phyloP scores from a whole-genome alignment of 2,888 invertebrate genomes.

The Brachyptera risi region DNA sequence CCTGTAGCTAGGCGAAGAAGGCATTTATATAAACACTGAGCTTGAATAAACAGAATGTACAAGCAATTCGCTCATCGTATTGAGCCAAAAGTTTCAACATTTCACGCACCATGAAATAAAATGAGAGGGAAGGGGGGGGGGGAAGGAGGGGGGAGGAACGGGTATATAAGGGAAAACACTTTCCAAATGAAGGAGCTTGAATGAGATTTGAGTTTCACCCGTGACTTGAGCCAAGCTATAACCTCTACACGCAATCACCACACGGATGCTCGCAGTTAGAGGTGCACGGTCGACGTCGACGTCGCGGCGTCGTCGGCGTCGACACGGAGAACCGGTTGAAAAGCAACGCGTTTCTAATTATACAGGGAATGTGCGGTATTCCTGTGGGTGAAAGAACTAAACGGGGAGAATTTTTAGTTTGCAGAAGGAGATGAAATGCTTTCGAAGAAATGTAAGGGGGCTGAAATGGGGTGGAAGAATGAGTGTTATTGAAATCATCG shows the following conservation, averaged over 20 bases:
- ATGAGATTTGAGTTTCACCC: constrained; percentile 22
- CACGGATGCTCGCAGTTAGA: background rate
- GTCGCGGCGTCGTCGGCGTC: background rate
- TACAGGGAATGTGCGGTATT: constrained; percentile 28
- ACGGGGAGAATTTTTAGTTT: too few species aligned
- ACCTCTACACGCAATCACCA: constrained; percentile 3
- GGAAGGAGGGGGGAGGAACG: too few species aligned
- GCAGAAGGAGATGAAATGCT: too few species aligned
- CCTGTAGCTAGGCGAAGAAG: background rate
- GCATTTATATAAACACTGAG: too few species aligned
- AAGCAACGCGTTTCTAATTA: constrained; percentile 24
- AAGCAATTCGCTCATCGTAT: constrained; percentile 8
- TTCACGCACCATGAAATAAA: constrained; percentile 25
- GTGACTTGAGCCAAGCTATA: background rate
- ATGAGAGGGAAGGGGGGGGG: too few species aligned
- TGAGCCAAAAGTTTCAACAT: constrained; percentile 13
- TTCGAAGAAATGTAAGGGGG: too few species aligned
- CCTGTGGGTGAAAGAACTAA: constrained; percentile 1
- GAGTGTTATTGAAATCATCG: too few species aligned
- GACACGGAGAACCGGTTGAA: background rate
- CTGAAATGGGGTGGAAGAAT: too few species aligned
- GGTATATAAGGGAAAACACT: constrained; percentile 28
- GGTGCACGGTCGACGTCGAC: background rate
- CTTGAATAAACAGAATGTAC: background rate
- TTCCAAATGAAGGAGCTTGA: constrained; percentile 27